Conservation (phyloP, 2,888 invertebrate genomes). For the Bellardia bayeri region DNA sequence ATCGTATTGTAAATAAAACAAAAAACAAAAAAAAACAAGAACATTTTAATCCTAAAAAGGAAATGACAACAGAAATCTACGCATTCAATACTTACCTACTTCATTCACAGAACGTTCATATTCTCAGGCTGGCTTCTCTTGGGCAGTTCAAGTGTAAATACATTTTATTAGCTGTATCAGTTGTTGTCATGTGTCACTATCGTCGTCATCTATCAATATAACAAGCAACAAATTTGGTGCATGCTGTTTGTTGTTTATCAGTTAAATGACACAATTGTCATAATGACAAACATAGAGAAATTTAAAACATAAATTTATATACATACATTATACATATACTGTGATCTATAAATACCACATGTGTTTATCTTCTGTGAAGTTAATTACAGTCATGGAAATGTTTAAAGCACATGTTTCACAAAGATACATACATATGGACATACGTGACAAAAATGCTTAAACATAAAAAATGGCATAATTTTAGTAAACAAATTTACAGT, state of each 20-base stretch:
- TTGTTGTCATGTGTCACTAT: constrained; percentile 47
- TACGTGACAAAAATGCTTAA: no score
- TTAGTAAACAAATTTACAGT: no score
- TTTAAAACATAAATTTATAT: background rate
- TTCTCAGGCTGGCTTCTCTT: constrained; percentile 8
- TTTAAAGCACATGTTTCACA: background rate
- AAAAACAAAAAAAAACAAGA: background rate
- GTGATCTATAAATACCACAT: background rate
- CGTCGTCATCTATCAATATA: background rate
- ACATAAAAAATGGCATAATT: no score
- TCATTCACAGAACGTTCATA: background rate
- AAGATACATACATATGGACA: no score
- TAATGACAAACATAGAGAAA: background rate
- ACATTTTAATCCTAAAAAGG: constrained; percentile 49
- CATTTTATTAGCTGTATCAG: constrained; percentile 16
- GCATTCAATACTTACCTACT: background rate
- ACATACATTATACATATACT: background rate
- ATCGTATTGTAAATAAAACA: constrained; percentile 9
- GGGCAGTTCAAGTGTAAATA: constrained; percentile 33
- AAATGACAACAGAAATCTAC: constrained; percentile 47
- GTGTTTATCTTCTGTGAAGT: background rate
- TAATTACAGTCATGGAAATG: background rate
- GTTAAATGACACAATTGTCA: constrained; percentile 42
- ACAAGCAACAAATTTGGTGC: background rate
- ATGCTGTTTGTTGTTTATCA: constrained; percentile 11